Base-by-base conservation (phyloP, 64 coral and sea anemone genomes). In the Actinia tenebrosa region DNA sequence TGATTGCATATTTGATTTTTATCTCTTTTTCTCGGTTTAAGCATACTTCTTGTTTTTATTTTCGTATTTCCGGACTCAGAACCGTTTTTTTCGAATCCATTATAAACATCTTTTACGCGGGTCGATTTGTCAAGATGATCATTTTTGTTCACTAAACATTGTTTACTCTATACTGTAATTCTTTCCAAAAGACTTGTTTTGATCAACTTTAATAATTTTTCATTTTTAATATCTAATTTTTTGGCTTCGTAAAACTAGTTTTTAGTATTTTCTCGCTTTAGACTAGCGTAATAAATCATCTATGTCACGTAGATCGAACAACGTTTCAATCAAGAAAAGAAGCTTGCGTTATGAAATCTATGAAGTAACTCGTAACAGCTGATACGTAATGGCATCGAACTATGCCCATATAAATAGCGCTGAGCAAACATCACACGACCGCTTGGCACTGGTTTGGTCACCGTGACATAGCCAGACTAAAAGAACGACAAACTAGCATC, bases 361-460 rank as follows among this genome's bases (percentile, higher is more conserved):
- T 11, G 25, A 75, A 42, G 20, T 30, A 20, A 4, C 7, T 52
- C 50, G 79, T 19, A 81, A 81, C 79, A 81, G 79, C 79, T 81
- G 79, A 81, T 81, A 8, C 7, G 79, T 81, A 81, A 81, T 81
- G 79, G 16, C n/a, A 81, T 37, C 18, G 79, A 23, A 44, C 20
- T 30, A 18, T 79, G 45, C 46, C 79, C 44, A 22, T 81, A 81
- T 81, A 81, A 81, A 81, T 81, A 81, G 79, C 46, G 22, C 79
- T 81, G 79, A 81, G 19, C 79, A 81, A 81, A 81, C 22, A 81
- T 18, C 53, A 45, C 79, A 81, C 44, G 79, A 50, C 43, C 16
- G 19, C 27, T 81, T 80, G 79, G 79, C 79, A 80, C 45, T 80
- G 79, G 79, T 66, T 64, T 80, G 79, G 44, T 20, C 79, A 37